These are phyloP conservation scores for Sebastes alutus DNA, from an alignment of 2,797 vertebrate genomes.

Conservation along the genomic window DNA sequence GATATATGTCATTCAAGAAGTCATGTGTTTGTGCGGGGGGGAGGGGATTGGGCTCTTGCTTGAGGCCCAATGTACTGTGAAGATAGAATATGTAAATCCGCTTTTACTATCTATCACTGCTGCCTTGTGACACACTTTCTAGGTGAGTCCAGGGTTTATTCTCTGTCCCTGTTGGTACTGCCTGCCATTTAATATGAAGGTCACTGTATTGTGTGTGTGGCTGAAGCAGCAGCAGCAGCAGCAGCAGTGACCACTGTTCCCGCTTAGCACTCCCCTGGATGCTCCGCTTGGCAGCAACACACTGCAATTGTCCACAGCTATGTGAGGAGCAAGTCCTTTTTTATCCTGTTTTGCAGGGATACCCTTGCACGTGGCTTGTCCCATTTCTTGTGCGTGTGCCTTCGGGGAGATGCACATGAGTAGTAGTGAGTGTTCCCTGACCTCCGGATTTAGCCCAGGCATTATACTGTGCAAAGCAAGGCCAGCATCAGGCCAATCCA, in stretches of 20 bases:
- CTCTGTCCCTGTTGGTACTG: background rate
- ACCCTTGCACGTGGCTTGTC: conserved; percentile 58
- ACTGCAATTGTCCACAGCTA: conserved; percentile 43
- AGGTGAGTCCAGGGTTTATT: background rate
- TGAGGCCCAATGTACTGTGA: background rate
- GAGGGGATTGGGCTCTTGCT: background rate
- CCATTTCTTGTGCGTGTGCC: conserved; percentile 55
- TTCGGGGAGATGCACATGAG: conserved; percentile 38
- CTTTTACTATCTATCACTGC: background rate
- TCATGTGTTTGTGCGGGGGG: background rate
- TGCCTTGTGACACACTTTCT: background rate
- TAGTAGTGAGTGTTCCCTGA: conserved; percentile 49
- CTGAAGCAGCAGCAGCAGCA: conserved; percentile 5
- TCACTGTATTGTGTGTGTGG: conserved; percentile 33
- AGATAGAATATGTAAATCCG: background rate
- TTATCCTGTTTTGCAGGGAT: conserved; percentile 40
- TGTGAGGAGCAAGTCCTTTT: conserved; percentile 39
- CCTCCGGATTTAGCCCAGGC: conserved; percentile 54
- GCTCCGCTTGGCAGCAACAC: conserved; percentile 48
- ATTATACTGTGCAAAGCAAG: conserved; percentile 8
- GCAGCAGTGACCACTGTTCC: conserved; percentile 26
- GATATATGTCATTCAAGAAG: background rate
- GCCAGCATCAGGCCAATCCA: conserved; percentile 16
- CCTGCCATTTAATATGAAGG: conserved; percentile 45
- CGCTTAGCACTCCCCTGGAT: conserved; percentile 23